phyloP scores from a whole-genome alignment of 2,797 vertebrate species.

The Echiichthys vipera region DNA sequence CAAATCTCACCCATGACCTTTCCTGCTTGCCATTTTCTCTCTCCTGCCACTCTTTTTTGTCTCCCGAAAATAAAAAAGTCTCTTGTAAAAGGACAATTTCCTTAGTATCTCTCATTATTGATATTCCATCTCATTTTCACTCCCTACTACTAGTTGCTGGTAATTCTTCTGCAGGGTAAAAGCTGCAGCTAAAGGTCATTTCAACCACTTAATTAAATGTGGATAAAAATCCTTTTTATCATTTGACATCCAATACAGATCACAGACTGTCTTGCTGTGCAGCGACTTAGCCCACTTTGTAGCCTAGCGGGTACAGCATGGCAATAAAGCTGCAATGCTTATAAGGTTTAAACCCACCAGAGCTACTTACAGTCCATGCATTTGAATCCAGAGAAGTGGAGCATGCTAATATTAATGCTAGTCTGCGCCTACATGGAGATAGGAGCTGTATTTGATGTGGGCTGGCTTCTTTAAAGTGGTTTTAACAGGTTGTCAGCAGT shows the following conservation, averaged over 20 bases:
- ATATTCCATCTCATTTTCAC: neutral
- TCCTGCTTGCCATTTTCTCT: constrained; percentile 25
- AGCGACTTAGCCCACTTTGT: constrained; percentile 37
- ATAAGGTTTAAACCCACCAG: constrained; percentile 53
- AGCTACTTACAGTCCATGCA: constrained; percentile 58
- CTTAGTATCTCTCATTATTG: neutral
- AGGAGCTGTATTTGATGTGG: constrained; percentile 42
- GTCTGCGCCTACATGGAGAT: constrained; percentile 32
- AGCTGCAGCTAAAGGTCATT: constrained; percentile 12
- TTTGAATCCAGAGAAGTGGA: constrained; percentile 45
- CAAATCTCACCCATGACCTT: constrained; percentile 50
- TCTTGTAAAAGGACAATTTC: constrained; percentile 10
- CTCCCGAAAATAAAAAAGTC: neutral
- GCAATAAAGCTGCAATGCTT: constrained; percentile 48
- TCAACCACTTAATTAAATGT: constrained; percentile 34
- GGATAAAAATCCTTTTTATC: constrained; percentile 20
- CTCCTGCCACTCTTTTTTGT: neutral
- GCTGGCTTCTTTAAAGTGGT: constrained; percentile 32
- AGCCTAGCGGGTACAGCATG: constrained; percentile 22
- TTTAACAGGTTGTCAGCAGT: constrained; percentile 49
- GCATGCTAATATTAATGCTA: constrained; percentile 41
- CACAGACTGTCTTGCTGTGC: constrained; percentile 21
- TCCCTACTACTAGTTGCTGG: neutral
- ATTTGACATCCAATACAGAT: constrained; percentile 29
- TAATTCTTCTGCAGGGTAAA: constrained; percentile 1